Evolutionary conservation across 2,113 vertebrate genomes (phyloP), one percentile per base, ranked within the genome.

Genomic region (Xiphias gladius): DNA sequence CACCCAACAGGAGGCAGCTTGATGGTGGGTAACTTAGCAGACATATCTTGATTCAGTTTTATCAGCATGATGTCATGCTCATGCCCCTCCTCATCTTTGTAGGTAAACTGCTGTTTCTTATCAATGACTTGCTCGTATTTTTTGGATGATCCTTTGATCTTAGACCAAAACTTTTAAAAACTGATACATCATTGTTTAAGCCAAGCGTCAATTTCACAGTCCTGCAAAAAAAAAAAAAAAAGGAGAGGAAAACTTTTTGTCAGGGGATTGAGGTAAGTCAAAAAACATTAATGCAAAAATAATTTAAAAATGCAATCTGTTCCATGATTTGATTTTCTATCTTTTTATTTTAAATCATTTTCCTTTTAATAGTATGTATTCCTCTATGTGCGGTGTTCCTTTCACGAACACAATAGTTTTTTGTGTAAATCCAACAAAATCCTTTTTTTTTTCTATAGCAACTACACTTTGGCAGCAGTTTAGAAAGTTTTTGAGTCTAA

Each of bases 31-130:
- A 54, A 10, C 5, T 72, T 55, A 20, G 22, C 14, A n/a, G 76
- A 32, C 48, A 54, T 26, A 16, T 69, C 80, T 57, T 48, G 16
- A 1, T 19, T 76, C 41, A 88, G 76, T 61, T 61, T 83, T 52
- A 88, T 80, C 13, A 88, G 87, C 68, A 83, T 57, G 46, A 86
- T 80, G 67, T 86, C 87, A 35, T 88, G 83, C 14, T 0, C 0
- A 0, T 41, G n/a, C 1, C 11, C 71, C 0, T 79, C 71, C 3
- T 46, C 67, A 0, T 50, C 67, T 76, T 73, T 80, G 48, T 55
- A 80, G 58, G 67, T 5, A 58, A 82, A 83, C 52, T 88, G 83
- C 4, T 77, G 57, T 0, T 22, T 5, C 3, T 6, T 1, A 0
- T 2, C 0, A 14, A 88, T 86, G 0, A 2, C 0, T 39, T 78